These are phyloP conservation scores for Hemicentrotus pulcherrimus DNA, from an alignment of 35 echinoderm and acorn worm genomes.

Conservation along the genomic window DNA sequence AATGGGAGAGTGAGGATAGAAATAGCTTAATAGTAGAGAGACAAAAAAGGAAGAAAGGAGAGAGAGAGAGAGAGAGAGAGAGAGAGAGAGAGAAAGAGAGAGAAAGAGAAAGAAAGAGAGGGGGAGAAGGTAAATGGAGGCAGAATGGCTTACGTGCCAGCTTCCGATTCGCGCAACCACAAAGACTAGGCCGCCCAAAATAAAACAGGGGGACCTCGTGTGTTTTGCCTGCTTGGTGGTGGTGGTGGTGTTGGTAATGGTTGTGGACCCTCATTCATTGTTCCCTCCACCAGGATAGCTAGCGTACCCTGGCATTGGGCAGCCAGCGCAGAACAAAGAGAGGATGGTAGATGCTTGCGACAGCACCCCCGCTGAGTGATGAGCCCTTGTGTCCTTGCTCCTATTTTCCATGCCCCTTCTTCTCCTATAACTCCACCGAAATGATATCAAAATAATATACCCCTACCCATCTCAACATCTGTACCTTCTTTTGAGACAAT, in stretches of 20 bases:
- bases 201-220: not conserved
- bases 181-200: not conserved
- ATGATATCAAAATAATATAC: not conserved
- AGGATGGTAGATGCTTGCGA: not conserved
- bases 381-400: conserved; percentile 7
- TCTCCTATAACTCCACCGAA: not conserved
- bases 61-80: not conserved
- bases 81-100: not conserved
- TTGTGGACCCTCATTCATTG: not conserved
- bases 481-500: not conserved
- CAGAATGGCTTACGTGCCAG: not conserved
- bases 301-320: not conserved
- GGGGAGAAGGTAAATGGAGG: not conserved
- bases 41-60: not conserved
- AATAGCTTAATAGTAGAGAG: no score
- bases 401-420: not conserved
- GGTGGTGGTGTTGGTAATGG: not conserved
- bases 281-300: not conserved
- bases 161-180: not conserved
- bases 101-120: not conserved
- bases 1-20: not conserved
- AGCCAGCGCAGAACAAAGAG: not conserved
- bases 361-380: not conserved
- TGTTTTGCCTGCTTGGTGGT: not conserved
- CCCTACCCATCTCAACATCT: not conserved